Base-by-base conservation (phyloP, 2,797 vertebrate genomes). In the Dallia pectoralis region DNA sequence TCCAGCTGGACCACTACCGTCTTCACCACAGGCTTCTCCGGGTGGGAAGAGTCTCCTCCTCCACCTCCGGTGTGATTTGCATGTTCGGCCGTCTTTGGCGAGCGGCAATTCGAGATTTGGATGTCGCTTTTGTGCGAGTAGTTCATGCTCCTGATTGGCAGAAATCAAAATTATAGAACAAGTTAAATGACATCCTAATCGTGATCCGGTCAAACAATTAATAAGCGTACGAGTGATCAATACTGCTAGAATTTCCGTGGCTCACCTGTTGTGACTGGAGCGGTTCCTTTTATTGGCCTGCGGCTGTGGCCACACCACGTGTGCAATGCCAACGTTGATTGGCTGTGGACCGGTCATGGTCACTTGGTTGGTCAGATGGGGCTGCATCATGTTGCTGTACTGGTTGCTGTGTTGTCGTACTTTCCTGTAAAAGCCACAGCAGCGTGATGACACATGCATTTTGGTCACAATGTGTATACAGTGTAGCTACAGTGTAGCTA, bases 241-340 rank as follows among this genome's bases (percentile, higher is more conserved):
- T 9, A 7, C 40, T 40, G 40, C 7, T 9, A 40, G 40, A 9
- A 40, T 40, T 40, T 40, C 40, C 36, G 36, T 11, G 3, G 86
- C 91, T 78, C 47, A 95, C 95, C 95, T 96, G 93, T 96, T 99
- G 82, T 95, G 95, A 84, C 92, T 94, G 75, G 94, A 91, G 85
- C 95, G 94, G 88, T 94, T 96, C 89, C 95, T 94, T 87, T 97
- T 98, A 85, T 91, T 93, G 81, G 95, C 85, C 65, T 93, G 87
- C 80, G 91, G 94, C 87, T 98, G 97, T 73, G 97, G 96, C 97
- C 97, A 99, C 77, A 99, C 94, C 2, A 99, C 96, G 4, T 98
- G 97, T 84, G 97, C 96, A 66, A 99, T 95, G 86, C 97, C 97
- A 80, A 99, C 94, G 73, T 95, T 98, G 86, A 99, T 94, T 72